Percentiles rank a stretch among this genome's conserved stretches.
Conservation (phyloP, 2,797 vertebrate species). For the Allobates femoralis region DNA sequence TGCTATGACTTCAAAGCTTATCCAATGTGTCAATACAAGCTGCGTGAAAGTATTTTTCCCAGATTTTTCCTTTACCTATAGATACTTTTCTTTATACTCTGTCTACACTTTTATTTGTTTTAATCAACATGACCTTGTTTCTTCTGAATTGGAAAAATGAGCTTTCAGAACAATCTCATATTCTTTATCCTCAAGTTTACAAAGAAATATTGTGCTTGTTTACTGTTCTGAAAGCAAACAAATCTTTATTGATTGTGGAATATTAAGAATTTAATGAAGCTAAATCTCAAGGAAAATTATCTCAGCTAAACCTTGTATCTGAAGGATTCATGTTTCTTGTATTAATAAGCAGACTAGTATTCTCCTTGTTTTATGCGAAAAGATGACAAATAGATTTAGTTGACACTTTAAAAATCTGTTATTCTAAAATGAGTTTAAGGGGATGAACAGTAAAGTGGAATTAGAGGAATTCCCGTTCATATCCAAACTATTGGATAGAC, state of each 20-base stretch:
- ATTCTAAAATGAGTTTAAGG: not conserved
- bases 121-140: not conserved
- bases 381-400: slow-evolving; percentile 25
- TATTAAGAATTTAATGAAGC: slow-evolving; percentile 48
- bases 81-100: not conserved
- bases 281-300: slow-evolving; percentile 18
- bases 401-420: not conserved
- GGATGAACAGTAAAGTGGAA: no score
- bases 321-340: slow-evolving; percentile 28
- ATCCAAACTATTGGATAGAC: no score
- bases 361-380: slow-evolving; percentile 14
- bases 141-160: not conserved
- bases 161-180: not conserved
- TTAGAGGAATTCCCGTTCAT: no score
- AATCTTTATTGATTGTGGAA: slow-evolving; percentile 45
- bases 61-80: not conserved
- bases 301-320: slow-evolving; percentile 14
- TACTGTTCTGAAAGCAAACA: slow-evolving; percentile 32
- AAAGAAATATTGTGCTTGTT: not conserved
- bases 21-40: not conserved
- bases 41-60: not conserved
- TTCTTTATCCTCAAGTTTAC: not conserved
- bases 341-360: slow-evolving; percentile 37
- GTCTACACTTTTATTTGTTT: not conserved
- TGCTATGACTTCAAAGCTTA: no score